Conservation (phyloP, 2,797 vertebrate genomes). For the Phrynocephalus vlangalii region DNA sequence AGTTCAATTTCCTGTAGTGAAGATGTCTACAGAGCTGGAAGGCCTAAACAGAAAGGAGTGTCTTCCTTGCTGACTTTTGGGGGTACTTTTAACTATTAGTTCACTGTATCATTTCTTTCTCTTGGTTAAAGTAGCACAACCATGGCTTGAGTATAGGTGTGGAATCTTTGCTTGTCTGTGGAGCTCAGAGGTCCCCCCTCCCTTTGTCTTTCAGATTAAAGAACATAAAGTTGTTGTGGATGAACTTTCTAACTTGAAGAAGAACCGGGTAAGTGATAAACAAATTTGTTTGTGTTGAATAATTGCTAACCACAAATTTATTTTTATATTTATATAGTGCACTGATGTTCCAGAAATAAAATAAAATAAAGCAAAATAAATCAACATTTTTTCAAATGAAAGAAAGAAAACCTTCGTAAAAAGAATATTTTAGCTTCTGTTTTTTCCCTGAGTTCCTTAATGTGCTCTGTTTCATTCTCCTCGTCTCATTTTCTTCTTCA, state of each 20-base stretch:
- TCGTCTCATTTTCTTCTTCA: slow-evolving; percentile 76
- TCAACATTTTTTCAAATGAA: not conserved
- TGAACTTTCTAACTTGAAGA: slow-evolving; percentile 95
- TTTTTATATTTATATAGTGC: too few species aligned
- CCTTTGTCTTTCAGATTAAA: slow-evolving; percentile 83
- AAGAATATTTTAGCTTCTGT: not conserved
- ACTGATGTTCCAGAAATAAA: not conserved
- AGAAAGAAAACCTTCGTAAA: not conserved
- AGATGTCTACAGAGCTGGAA: not conserved
- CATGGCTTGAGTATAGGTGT: not conserved
- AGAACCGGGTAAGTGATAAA: slow-evolving; percentile 84
- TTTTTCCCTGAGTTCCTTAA: not conserved
- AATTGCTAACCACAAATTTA: not conserved
- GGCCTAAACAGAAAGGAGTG: not conserved
- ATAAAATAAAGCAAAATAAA: not conserved
- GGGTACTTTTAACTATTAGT: not conserved
- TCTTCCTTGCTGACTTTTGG: not conserved
- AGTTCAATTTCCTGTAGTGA: not conserved
- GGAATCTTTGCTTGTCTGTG: not conserved
- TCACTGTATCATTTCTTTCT: not conserved
- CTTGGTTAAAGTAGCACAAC: not conserved
- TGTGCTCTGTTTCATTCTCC: slow-evolving; percentile 7
- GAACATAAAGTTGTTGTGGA: slow-evolving; percentile 92
- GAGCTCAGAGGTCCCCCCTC: not conserved
- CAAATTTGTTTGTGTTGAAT: not conserved